phyloP scores from a whole-genome alignment of 2,797 vertebrate genomes.

The Sardinella longiceps region DNA sequence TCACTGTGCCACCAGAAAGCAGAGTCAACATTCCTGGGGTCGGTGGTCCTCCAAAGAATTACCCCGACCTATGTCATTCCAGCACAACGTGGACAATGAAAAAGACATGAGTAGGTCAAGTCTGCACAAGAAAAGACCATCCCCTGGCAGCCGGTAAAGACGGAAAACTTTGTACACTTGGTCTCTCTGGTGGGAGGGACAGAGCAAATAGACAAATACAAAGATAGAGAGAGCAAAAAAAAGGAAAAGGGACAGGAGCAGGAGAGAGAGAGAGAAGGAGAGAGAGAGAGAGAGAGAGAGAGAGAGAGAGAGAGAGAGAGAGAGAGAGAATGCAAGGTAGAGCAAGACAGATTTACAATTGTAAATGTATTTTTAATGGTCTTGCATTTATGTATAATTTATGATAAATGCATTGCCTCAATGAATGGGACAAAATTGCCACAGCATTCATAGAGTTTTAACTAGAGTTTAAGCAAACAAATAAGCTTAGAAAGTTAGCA shows the following conservation, averaged over 20 bases:
- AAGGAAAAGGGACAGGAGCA: background rate
- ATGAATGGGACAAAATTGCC: background rate
- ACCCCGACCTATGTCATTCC: background rate
- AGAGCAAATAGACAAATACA: slow-evolving; percentile 16
- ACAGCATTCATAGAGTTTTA: background rate
- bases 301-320: background rate
- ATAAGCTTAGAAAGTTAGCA: background rate
- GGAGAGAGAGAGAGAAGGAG: background rate
- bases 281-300: background rate
- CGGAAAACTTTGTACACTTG: background rate
- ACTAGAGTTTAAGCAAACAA: background rate
- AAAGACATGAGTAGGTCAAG: background rate
- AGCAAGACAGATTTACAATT: background rate
- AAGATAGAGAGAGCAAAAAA: background rate
- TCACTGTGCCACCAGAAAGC: slow-evolving; percentile 9
- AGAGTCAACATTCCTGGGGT: slow-evolving; percentile 12
- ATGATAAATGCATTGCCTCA: background rate
- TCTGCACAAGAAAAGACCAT: slow-evolving; percentile 2
- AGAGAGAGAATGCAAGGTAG: background rate
- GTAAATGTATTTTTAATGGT: background rate
- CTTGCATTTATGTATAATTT: background rate
- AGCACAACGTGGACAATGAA: background rate
- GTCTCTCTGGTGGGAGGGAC: background rate
- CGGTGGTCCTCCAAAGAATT: slow-evolving; percentile 5
- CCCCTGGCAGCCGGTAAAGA: background rate